These are phyloP conservation scores for Scotopteryx bipunctaria DNA, from an alignment of 2,888 invertebrate genomes.

Conservation along the genomic window DNA sequence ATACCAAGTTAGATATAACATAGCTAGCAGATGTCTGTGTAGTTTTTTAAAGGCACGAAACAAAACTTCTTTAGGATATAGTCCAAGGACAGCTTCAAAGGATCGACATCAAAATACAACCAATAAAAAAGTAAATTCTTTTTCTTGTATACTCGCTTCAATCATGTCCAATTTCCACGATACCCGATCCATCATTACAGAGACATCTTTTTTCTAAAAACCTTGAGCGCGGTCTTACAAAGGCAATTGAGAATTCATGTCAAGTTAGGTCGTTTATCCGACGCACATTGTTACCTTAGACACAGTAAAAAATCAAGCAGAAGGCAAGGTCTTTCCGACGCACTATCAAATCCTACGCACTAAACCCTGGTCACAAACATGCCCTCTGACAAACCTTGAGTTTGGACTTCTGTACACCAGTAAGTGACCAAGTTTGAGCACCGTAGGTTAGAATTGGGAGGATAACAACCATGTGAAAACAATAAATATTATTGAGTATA, in stretches of 20 bases:
- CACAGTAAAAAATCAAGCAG: not conserved
- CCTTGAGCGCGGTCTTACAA: slow-evolving; percentile 17
- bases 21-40: too few species aligned
- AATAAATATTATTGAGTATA: too few species aligned
- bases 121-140: not conserved
- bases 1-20: too few species aligned
- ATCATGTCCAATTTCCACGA: not conserved
- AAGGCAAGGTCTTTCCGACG: not conserved
- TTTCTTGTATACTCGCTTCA: not conserved
- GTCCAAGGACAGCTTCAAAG: too few species aligned
- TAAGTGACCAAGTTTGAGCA: too few species aligned
- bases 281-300: slow-evolving; percentile 29
- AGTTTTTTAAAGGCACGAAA: too few species aligned
- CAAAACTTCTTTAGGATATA: too few species aligned
- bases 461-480: too few species aligned
- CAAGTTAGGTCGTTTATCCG: slow-evolving; percentile 31
- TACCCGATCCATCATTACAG: slow-evolving; percentile 7
- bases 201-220: slow-evolving; percentile 10
- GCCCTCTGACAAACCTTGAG: too few species aligned
- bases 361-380: too few species aligned
- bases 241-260: slow-evolving; percentile 23
- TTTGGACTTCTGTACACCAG: too few species aligned
- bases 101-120: not conserved
- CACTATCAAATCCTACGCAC: not conserved
- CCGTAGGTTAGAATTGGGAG: too few species aligned